Base-by-base conservation (phyloP, 2,888 invertebrate species). In the Plebejus melissa region DNA sequence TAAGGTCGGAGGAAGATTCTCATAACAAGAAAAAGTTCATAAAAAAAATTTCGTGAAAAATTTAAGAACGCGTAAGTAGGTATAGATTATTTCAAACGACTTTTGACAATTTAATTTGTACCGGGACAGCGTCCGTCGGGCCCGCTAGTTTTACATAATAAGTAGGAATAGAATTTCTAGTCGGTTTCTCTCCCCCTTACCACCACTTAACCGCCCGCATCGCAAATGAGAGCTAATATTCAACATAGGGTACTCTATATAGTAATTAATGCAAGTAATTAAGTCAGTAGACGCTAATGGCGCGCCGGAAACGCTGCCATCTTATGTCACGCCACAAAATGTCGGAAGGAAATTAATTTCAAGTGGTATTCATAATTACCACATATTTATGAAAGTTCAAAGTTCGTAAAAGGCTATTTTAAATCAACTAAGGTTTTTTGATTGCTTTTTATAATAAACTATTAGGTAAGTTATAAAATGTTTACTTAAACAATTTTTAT, bases 291-390 rank as follows among this genome's bases (percentile, higher is more conserved):
- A 72, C 72, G 72, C 72, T 72, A 71, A 71, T 71, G 50, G 50
- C 71, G 70, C 70, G 50, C 16, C 71, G 71, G 71, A 71, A 71
- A 71, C 75, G 77, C 77, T 82, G 84, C 84, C 86, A 85, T 84
- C 81, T 84, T 83, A 84, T 77, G 81, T 77, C 75, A 79, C 80
- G 77, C 80, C 81, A 75, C 82, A 76, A 81, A 81, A 83, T 82
- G 85, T 81, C 82, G 79, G 78, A 75, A 79, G 82, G 80, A 72
- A 72, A 72, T 72, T 72, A 54, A 72, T 54, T 72, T 54, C 46
- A 5, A 72, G 72, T 32, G 54, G 16, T 72, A 72, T 32, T 32
- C 50, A 50, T 28, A 32, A 32, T 72, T 72, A 28, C 72, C 16
- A 28, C 50, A 50, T 46, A 72, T 32, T 54, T 32, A 32, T 50